Percentiles rank a stretch among this genome's conserved stretches.
Evolutionary conservation across 2,113 vertebrate species (phyloP).

Genomic region (Pongo abelii): DNA sequence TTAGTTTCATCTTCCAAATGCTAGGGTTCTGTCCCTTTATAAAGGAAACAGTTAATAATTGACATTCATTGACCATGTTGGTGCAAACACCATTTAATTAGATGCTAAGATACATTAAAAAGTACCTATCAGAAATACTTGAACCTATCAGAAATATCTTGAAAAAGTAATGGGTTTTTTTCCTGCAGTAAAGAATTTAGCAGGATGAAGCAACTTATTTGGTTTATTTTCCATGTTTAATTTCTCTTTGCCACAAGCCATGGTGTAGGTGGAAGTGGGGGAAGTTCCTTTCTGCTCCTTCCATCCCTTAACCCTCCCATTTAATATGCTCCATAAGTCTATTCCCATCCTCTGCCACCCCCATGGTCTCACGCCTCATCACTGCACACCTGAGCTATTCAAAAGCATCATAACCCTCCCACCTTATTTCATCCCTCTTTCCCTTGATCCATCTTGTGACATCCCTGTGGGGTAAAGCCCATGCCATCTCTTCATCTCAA

Average conservation of each 20-base stretch:
- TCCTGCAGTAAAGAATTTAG: neutral
- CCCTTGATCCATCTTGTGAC: neutral
- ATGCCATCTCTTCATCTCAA: neutral
- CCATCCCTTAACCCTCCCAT: neutral
- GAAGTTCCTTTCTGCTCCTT: neutral
- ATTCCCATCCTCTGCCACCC: neutral
- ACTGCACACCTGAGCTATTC: neutral
- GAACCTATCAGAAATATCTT: neutral
- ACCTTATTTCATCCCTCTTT: neutral
- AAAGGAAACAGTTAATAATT: neutral
- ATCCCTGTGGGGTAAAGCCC: neutral
- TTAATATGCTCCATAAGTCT: neutral
- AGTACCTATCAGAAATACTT: neutral
- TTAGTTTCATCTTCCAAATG: neutral
- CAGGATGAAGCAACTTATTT: neutral
- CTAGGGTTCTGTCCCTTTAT: neutral
- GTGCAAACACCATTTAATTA: neutral
- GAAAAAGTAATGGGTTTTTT: neutral
- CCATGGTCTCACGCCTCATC: neutral
- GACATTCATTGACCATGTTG: neutral
- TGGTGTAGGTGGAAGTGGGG: too few relatives aligned
- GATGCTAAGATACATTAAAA: neutral
- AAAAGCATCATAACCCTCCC: neutral
- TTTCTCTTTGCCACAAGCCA: neutral
- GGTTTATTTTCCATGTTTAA: neutral